Evolutionary conservation across 2,113 vertebrate species (phyloP), one percentile per base, ranked within the genome.

Genomic region (Hepsetus odoe): DNA sequence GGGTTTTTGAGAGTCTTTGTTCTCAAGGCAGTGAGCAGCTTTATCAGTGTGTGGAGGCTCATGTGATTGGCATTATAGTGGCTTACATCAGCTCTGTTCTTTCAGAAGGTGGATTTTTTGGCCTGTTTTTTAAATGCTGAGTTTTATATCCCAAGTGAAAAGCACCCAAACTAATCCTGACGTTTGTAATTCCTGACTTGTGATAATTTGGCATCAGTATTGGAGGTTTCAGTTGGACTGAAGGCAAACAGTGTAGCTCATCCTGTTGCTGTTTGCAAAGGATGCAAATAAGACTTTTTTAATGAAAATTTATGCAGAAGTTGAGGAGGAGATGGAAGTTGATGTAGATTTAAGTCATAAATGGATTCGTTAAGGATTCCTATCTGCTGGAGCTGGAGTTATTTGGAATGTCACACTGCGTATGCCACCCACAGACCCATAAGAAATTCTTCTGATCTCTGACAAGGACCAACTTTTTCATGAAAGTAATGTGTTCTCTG

Each of bases 391-490:
- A 72, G 28, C 69, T 49, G 49, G 30, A 56, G 58, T 69, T 64
- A 14, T 49, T 46, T 42, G 26, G 58, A 24, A 46, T 79, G 65
- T 86, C 79, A 72, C 46, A 30, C 81, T 85, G 81, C 82, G 75
- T 82, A 46, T 84, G 77, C 87, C 89, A 87, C 91, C 90, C 88
- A 90, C 90, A 87, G 84, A 86, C 82, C 73, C 71, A 74, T 86
- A 89, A 89, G 85, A 82, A 81, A 88, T 90, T 90, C 84, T 81
- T 89, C 87, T 89, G 85, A 91, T 89, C 86, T 83, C 58, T 76
- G 72, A 55, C 62, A 58, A 26, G 67, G 71, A 74, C 46, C 83
- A 61, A 90, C 90, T 87, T 88, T 49, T 87, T 86, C 87, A 85
- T 85, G 84, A 86, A 88, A 84, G 80, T 84, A 84, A 86, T 83